Percentiles rank a stretch among this genome's conserved stretches.
These are phyloP conservation scores for Myotis yumanensis DNA, from an alignment of 2,113 vertebrate genomes.

Conservation along the genomic window DNA sequence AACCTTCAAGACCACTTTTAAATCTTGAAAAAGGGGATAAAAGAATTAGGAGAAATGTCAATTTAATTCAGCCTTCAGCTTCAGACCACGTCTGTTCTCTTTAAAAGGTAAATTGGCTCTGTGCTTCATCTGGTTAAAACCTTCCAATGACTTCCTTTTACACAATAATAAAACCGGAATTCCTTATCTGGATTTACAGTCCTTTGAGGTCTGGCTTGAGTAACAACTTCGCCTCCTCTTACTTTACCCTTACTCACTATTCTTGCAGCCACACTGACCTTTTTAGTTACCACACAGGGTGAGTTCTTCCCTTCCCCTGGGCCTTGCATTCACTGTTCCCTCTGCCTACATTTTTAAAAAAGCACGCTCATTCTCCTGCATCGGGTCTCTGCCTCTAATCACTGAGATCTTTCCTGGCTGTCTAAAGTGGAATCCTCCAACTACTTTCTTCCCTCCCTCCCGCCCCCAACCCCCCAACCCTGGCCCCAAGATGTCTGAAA, in stretches of 20 bases:
- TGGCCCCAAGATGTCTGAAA: background rate
- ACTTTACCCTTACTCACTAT: background rate
- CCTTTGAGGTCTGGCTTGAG: background rate
- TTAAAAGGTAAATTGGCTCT: background rate
- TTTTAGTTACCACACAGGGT: too few species aligned
- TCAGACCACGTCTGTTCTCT: background rate
- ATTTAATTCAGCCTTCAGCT: background rate
- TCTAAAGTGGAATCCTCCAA: background rate
- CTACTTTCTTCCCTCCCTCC: background rate
- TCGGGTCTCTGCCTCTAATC: background rate
- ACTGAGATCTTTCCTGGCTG: background rate
- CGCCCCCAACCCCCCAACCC: too few species aligned
- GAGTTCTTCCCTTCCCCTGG: background rate
- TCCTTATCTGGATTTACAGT: background rate
- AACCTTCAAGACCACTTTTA: background rate
- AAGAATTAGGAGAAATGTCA: background rate
- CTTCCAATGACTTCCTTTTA: background rate
- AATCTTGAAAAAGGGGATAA: background rate
- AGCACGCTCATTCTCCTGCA: background rate
- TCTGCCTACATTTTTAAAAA: background rate
- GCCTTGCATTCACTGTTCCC: fast-evolving
- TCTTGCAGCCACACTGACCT: background rate
- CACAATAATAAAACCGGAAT: background rate
- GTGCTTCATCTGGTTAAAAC: background rate
- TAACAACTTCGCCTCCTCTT: too few species aligned